phyloP scores from a whole-genome alignment of 2,888 invertebrate genomes.

The Watsonalla cultraria region DNA sequence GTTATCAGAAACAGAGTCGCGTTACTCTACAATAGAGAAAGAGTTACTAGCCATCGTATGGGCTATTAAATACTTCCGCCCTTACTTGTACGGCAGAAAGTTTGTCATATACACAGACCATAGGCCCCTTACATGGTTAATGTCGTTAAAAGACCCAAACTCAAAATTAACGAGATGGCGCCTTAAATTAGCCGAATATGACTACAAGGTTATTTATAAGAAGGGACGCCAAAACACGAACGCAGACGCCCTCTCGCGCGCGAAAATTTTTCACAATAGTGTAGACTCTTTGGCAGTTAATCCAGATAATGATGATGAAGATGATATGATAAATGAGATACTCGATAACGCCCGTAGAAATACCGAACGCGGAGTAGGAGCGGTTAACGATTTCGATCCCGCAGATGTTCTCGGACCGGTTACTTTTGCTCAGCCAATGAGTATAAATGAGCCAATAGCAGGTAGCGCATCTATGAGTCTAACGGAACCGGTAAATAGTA shows the following conservation, averaged over 20 bases:
- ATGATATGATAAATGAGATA: not conserved
- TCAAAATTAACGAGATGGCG: conserved; percentile 8
- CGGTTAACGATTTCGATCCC: not conserved
- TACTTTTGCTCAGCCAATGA: too few relatives aligned
- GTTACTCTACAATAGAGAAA: conserved; percentile 29
- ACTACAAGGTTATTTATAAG: conserved; percentile 8
- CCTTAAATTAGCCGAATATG: conserved; percentile 6
- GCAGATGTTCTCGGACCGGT: not conserved
- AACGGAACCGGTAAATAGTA: too few relatives aligned
- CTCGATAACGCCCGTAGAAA: too few relatives aligned
- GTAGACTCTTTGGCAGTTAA: too few relatives aligned
- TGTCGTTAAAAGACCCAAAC: conserved; percentile 5
- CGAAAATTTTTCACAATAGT: not conserved
- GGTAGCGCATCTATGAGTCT: too few relatives aligned
- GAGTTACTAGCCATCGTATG: conserved; percentile 39
- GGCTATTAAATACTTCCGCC: conserved; percentile 24
- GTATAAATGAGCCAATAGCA: too few relatives aligned
- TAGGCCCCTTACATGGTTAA: conserved; percentile 21
- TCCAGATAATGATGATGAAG: not conserved
- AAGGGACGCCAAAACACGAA: conserved; percentile 7
- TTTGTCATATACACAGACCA: conserved; percentile 41
- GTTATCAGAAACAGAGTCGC: conserved; percentile 13
- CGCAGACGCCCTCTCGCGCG: conserved; percentile 9
- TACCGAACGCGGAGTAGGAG: not conserved
- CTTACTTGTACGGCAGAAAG: conserved; percentile 29